These are phyloP conservation scores for Holacanthus passer DNA, from an alignment of 2,113 vertebrate species.

Conservation along the genomic window DNA sequence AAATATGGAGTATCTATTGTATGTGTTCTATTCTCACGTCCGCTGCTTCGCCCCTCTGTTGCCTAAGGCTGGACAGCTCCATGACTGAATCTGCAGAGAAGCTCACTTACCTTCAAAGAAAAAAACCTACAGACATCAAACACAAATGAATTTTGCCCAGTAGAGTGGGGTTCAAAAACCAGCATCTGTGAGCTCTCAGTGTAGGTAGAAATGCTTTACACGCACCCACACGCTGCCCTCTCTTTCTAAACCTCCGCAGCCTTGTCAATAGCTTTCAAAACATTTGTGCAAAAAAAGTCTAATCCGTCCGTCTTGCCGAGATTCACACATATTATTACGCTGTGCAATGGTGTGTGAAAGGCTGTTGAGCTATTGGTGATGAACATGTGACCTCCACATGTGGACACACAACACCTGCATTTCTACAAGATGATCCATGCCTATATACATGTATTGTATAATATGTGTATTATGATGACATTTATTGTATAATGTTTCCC, in stretches of 20 bases:
- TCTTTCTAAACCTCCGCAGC: constrained; percentile 40
- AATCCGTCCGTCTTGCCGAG: constrained; percentile 52
- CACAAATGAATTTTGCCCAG: constrained; percentile 48
- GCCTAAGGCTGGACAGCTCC: constrained; percentile 50
- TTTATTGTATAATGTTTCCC: not conserved
- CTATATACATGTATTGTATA: not conserved
- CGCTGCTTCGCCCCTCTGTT: constrained; percentile 21
- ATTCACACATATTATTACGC: constrained; percentile 43
- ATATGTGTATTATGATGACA: not conserved
- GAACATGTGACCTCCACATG: constrained; percentile 23
- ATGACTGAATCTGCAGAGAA: constrained; percentile 50
- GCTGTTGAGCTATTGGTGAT: constrained; percentile 24
- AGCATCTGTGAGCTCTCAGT: constrained; percentile 28
- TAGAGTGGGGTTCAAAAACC: constrained; percentile 48
- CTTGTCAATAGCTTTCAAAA: constrained; percentile 49
- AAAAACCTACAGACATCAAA: constrained; percentile 68
- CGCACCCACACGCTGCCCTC: constrained; percentile 51
- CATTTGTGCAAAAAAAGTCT: constrained; percentile 49
- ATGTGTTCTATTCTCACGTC: constrained; percentile 33
- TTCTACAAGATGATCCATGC: not conserved
- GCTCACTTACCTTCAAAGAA: constrained; percentile 67
- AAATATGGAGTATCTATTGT: constrained; percentile 12
- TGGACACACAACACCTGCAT: constrained; percentile 29
- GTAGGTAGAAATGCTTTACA: constrained; percentile 39
- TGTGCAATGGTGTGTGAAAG: constrained; percentile 61